Percentiles rank a stretch among this genome's conserved stretches.
Conservation (phyloP, 23 tunicate species). For the Ciona savignyi region DNA sequence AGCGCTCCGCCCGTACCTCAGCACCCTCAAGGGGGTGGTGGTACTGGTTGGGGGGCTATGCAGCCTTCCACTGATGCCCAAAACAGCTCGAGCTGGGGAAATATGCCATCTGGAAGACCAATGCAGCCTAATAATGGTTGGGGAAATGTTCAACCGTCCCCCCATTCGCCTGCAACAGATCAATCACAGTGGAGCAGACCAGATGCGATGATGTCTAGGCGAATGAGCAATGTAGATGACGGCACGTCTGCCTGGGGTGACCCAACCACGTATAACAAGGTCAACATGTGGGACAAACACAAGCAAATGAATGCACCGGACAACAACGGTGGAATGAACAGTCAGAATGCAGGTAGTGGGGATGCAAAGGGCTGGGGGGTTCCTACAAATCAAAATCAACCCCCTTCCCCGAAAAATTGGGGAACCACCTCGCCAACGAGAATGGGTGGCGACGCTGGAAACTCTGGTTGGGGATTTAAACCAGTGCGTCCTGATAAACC, state of each 20-base stretch:
- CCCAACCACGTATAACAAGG: conserved; percentile 63
- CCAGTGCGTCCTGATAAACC: not conserved
- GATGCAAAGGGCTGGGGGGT: conserved; percentile 75
- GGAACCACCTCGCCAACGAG: conserved; percentile 49
- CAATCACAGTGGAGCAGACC: conserved; percentile 8
- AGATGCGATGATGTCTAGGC: conserved; percentile 32
- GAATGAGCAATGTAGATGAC: conserved; percentile 59
- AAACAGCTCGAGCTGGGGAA: conserved; percentile 38
- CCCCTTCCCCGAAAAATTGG: conserved; percentile 69
- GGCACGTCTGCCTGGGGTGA: conserved; percentile 96
- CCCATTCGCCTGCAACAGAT: conserved; percentile 37
- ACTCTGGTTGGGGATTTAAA: conserved; percentile 52
- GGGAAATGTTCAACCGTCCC: conserved; percentile 32
- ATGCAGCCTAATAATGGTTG: conserved; percentile 23
- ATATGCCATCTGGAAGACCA: conserved; percentile 13
- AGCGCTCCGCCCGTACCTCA: conserved; percentile 43
- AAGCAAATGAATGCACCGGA: not conserved
- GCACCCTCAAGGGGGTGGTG: conserved; percentile 20
- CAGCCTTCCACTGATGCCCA: conserved; percentile 16
- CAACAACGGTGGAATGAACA: conserved; percentile 25
- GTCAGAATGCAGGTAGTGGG: conserved; percentile 4
- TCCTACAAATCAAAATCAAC: conserved; percentile 41
- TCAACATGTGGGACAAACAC: conserved; percentile 78
- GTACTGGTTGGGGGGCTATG: conserved; percentile 17
- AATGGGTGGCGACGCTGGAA: conserved; percentile 46